These are phyloP conservation scores for Metacarcinus magister DNA, from an alignment of 2,888 invertebrate genomes.

Conservation along the genomic window DNA sequence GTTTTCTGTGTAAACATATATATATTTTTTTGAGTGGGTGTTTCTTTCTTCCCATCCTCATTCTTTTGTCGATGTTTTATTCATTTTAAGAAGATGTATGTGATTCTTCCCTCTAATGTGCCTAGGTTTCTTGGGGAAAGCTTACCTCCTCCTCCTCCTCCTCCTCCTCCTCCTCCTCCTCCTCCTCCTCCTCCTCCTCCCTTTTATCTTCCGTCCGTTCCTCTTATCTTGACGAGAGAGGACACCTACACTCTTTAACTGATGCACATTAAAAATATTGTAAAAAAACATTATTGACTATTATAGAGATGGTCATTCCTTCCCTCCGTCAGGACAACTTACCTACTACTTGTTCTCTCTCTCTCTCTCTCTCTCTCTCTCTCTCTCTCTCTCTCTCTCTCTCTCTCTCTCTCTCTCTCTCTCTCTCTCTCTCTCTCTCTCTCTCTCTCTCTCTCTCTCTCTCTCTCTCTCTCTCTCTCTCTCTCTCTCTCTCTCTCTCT, in stretches of 20 bases:
- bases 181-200: not conserved
- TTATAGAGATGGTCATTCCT: too few relatives aligned
- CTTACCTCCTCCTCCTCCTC: too few relatives aligned
- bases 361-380: too few relatives aligned
- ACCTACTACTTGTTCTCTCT: too few relatives aligned
- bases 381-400: too few relatives aligned
- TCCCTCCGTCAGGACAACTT: too few relatives aligned
- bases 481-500: not conserved
- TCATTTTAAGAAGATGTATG: not conserved
- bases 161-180: not conserved
- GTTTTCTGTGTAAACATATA: not conserved
- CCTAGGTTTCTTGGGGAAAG: too few relatives aligned
- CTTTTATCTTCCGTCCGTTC: not conserved
- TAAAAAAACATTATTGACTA: not conserved
- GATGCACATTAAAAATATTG: not conserved
- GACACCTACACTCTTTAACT: not conserved
- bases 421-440: too few relatives aligned
- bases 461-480: not conserved
- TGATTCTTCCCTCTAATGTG: not conserved
- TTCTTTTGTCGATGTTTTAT: not conserved
- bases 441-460: not conserved
- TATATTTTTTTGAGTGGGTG: too few relatives aligned
- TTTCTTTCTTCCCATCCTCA: not conserved
- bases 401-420: too few relatives aligned
- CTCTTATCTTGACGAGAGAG: not conserved